Conservation (phyloP, 2,888 invertebrate genomes). For the Rhorus exstirpatorius region DNA sequence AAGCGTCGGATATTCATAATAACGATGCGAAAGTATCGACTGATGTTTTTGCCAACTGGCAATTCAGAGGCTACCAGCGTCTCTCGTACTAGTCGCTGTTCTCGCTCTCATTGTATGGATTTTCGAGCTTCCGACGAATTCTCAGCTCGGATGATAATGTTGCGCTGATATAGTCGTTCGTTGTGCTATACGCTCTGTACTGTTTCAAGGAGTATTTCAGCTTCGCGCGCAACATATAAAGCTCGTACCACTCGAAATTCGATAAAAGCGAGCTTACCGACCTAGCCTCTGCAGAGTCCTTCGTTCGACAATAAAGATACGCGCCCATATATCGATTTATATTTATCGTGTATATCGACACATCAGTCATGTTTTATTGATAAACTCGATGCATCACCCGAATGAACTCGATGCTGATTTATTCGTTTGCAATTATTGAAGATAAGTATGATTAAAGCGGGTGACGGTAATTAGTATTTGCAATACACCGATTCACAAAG, state of each 20-base stretch:
- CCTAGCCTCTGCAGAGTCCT: slow-evolving; percentile 61
- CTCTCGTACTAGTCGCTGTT: slow-evolving; percentile 42
- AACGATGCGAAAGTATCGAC: slow-evolving; percentile 48
- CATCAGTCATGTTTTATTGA: slow-evolving; percentile 11
- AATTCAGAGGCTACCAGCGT: slow-evolving; percentile 34
- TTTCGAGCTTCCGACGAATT: not conserved
- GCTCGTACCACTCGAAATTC: slow-evolving; percentile 59
- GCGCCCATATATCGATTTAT: slow-evolving; percentile 20
- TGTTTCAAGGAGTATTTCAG: not conserved
- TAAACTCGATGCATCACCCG: not conserved
- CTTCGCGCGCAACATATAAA: not conserved
- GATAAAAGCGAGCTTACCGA: slow-evolving; percentile 67
- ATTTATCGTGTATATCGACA: not conserved
- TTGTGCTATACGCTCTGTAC: not conserved
- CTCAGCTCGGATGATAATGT: slow-evolving; percentile 64
- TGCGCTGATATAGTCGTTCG: slow-evolving; percentile 22
- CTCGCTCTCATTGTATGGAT: slow-evolving; percentile 22
- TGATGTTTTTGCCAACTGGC: slow-evolving; percentile 56
- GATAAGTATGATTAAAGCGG: not conserved
- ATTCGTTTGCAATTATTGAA: not conserved
- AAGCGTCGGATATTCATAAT: no score
- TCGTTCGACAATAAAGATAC: slow-evolving; percentile 48
- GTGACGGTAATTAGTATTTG: no score
- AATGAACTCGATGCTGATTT: not conserved
- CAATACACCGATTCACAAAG: no score